Base-by-base conservation (phyloP, 2,888 invertebrate genomes). In the Thysanoteuthis rhombus region DNA sequence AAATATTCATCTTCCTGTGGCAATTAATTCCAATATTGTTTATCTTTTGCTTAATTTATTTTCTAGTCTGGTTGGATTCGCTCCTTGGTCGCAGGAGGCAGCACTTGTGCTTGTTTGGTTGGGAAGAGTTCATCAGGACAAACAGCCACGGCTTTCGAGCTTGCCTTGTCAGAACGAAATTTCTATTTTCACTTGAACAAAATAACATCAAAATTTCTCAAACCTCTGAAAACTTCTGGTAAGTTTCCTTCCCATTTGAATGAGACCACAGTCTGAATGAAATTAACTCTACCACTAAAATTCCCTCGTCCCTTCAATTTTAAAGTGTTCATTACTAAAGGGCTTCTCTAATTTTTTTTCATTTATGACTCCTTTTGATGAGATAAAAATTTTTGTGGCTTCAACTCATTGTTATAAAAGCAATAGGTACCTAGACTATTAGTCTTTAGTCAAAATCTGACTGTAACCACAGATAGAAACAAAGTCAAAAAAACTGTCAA, bases 1-100 rank as follows among this genome's bases (percentile, higher is more conserved):
- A 42, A 42, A 42, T 42, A 8, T 42, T 42, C 1, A 42, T 52
- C 25, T 52, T 52, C 25, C 28, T 25, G 6, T 25, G 5, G 25
- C 3, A 25, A 25, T 52, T 3, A 45, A 16, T 16, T 45, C 19
- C 1, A 45, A 45, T 45, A 45, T 45, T 45, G 45, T 45, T 45
- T 12, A 12, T 45, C 19, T 12, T 25, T 52, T 52, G 25, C 98
- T 96, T 97, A n/a, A n/a, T 98, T 95, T 98, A 98, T 96, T 40
- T 94, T 94, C 42, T 94, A 97, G 97, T 94, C 95, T 90, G 96
- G 96, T 40, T 96, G 96, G 96, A 95, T 97, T 8, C 95, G 96
- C 36, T 95, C 95, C 92, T 94, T 97, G n/a, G 94, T 94, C n/a
- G 96, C 97, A 92, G 97, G 97, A 22, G 96, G 97, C 94, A 95